These are phyloP conservation scores for Paramormyrops hopkinsi DNA, from an alignment of 2,797 vertebrate genomes.

Conservation along the genomic window DNA sequence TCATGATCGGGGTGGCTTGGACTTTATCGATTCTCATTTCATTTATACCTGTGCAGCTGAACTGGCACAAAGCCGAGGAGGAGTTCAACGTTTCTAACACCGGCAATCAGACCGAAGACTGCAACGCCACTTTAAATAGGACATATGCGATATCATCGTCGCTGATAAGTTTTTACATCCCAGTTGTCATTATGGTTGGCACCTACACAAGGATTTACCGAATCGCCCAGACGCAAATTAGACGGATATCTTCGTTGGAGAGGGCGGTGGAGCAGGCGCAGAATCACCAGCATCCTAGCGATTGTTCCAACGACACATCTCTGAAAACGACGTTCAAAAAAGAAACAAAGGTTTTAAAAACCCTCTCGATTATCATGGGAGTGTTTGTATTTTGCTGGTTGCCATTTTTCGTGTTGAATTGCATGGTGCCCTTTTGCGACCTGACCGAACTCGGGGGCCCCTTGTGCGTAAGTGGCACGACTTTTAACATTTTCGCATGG, in stretches of 20 bases:
- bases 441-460: constrained; percentile 30
- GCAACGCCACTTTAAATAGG: constrained; percentile 62
- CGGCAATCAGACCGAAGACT: constrained; percentile 42
- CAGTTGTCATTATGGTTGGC: constrained; percentile 66
- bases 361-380: constrained; percentile 66
- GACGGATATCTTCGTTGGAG: constrained; percentile 64
- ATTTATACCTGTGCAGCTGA: constrained; percentile 68
- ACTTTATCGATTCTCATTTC: constrained; percentile 69
- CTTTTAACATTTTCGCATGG: constrained; percentile 67
- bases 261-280: constrained; percentile 49
- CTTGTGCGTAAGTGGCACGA: constrained; percentile 61
- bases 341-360: constrained; percentile 72
- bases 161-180: constrained; percentile 75
- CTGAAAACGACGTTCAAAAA: constrained; percentile 63
- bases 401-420: constrained; percentile 74
- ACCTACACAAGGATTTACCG: constrained; percentile 68
- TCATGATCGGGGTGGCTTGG: constrained; percentile 64
- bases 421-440: constrained; percentile 64
- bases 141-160: constrained; percentile 69
- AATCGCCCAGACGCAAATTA: constrained; percentile 66
- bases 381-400: constrained; percentile 72
- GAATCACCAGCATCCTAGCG: constrained; percentile 32
- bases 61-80: constrained; percentile 60
- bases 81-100: constrained; percentile 19
- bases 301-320: constrained; percentile 54